Percentiles rank a stretch among this genome's conserved stretches.
Evolutionary conservation across 2,888 invertebrate species (phyloP).

Genomic region (Dendrolimus houi): DNA sequence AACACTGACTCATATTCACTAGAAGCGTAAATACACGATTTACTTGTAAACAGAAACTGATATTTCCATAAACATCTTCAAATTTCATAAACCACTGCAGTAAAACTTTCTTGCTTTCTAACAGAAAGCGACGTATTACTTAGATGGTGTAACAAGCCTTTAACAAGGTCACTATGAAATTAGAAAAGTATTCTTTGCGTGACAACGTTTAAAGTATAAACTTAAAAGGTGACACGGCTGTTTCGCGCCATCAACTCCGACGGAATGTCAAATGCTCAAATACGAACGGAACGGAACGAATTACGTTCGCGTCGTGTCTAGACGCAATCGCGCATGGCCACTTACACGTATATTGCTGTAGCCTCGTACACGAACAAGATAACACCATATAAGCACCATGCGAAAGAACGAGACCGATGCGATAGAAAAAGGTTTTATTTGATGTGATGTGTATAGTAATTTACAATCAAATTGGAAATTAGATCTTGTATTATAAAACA

Average conservation of each 20-base stretch:
- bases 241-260: slow-evolving; percentile 36
- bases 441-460: slow-evolving; percentile 10
- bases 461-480: slow-evolving; percentile 23
- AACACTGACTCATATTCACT: slow-evolving; percentile 61
- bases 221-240: slow-evolving; percentile 37
- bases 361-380: slow-evolving; percentile 26
- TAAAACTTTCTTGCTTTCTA: slow-evolving; percentile 6
- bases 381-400: slow-evolving; percentile 31
- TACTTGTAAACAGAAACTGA: slow-evolving; percentile 26
- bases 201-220: slow-evolving; percentile 23
- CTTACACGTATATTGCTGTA: slow-evolving; percentile 11
- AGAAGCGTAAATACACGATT: slow-evolving; percentile 26
- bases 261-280: slow-evolving; percentile 36
- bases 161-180: slow-evolving; percentile 30
- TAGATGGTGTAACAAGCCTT: background rate
- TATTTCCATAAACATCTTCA: slow-evolving; percentile 23
- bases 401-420: slow-evolving; percentile 28
- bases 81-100: slow-evolving; percentile 12
- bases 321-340: slow-evolving; percentile 4
- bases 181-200: slow-evolving; percentile 28
- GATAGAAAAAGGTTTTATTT: no score
- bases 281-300: slow-evolving; percentile 5
- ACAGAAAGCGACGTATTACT: background rate
- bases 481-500: background rate
- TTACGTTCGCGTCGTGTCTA: slow-evolving; percentile 12